phyloP scores from a whole-genome alignment of 1,140 invertebrate genomes.

The Battus philenor region DNA sequence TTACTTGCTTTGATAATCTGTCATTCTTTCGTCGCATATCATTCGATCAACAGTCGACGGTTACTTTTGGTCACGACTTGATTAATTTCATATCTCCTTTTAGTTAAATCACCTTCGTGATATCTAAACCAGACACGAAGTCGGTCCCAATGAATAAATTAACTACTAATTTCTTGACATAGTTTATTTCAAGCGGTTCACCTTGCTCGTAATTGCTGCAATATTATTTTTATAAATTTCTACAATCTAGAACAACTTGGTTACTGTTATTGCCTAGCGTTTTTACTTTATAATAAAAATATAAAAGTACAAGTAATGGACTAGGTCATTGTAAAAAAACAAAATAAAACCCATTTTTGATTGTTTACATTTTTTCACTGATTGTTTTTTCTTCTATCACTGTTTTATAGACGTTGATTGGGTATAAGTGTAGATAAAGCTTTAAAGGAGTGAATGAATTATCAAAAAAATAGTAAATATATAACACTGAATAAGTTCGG shows the following conservation, averaged over 20 bases:
- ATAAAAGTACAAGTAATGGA: slow-evolving; percentile 2
- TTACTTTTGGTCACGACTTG: slow-evolving; percentile 26
- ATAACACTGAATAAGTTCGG: too few species aligned
- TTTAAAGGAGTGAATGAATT: too few species aligned
- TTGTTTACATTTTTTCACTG: too few species aligned
- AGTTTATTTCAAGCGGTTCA: slow-evolving; percentile 57
- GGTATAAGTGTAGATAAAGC: too few species aligned
- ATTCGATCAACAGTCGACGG: slow-evolving; percentile 6
- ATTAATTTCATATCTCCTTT: slow-evolving; percentile 45
- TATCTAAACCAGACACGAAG: slow-evolving; percentile 56
- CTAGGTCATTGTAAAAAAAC: neutral
- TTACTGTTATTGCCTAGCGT: slow-evolving; percentile 8
- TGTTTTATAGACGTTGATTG: too few species aligned
- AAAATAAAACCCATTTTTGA: too few species aligned
- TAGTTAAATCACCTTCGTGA: slow-evolving; percentile 41
- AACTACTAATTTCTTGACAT: slow-evolving; percentile 70
- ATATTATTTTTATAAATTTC: slow-evolving; percentile 26
- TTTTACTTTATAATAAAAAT: slow-evolving; percentile 1
- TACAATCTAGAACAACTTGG: slow-evolving; percentile 11
- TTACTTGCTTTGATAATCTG: slow-evolving; percentile 1
- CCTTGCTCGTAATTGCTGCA: slow-evolving; percentile 62
- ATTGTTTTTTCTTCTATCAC: too few species aligned
- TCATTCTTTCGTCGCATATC: slow-evolving; percentile 1
- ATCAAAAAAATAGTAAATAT: too few species aligned
- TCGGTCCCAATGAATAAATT: slow-evolving; percentile 65